Evolutionary conservation across 2,888 invertebrate genomes (phyloP).

Genomic region (Apodemia hepburni): DNA sequence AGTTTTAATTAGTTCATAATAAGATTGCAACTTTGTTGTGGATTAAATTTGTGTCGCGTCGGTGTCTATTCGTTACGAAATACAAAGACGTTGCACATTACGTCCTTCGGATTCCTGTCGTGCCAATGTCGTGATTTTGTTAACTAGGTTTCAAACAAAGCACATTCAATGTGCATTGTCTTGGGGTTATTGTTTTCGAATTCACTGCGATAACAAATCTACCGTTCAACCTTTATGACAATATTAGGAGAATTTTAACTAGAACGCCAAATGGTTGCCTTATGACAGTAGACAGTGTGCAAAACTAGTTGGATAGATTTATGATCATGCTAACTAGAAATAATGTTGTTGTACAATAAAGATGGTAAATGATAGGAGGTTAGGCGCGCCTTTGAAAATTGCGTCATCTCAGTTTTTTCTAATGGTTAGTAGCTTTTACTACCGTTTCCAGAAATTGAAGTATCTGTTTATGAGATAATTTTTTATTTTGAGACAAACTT

Average conservation of each 20-base stretch:
- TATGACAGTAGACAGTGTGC: not conserved
- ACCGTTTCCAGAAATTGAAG: no score
- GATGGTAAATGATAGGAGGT: not conserved
- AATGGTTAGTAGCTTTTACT: no score
- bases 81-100: slow-evolving; percentile 15
- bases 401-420: slow-evolving; percentile 7
- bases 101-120: slow-evolving; percentile 12
- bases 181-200: slow-evolving; percentile 9
- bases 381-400: not conserved
- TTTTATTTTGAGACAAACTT: no score
- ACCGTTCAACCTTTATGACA: slow-evolving; percentile 8
- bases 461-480: no score
- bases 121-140: slow-evolving; percentile 13
- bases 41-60: slow-evolving; percentile 5
- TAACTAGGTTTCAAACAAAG: slow-evolving; percentile 12
- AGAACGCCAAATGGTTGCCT: not conserved
- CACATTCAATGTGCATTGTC: slow-evolving; percentile 10
- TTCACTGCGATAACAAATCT: slow-evolving; percentile 11
- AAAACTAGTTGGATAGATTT: slow-evolving; percentile 10
- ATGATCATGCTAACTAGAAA: not conserved
- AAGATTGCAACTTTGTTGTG: not conserved
- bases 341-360: slow-evolving; percentile 11
- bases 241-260: slow-evolving; percentile 12
- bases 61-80: slow-evolving; percentile 4
- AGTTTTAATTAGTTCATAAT: not conserved